Evolutionary conservation across 2,888 invertebrate genomes (phyloP).

Genomic region (Copidosoma aretas): DNA sequence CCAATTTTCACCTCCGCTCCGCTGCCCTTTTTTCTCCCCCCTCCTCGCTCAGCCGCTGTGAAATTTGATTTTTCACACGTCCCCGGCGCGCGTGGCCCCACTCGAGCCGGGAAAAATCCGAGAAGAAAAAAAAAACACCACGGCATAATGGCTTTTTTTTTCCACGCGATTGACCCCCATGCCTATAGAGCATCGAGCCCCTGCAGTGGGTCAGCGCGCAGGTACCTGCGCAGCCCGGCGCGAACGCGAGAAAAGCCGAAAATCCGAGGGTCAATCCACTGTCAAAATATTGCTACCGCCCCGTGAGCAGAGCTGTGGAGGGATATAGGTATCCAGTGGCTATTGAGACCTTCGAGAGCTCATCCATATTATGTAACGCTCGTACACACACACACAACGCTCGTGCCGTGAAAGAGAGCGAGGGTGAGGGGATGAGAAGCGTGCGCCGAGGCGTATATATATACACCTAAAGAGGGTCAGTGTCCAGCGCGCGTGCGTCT

Average conservation of each 20-base stretch:
- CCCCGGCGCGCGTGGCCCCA: constrained; percentile 8
- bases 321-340: neutral
- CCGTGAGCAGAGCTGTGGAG: constrained; percentile 16
- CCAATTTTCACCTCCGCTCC: neutral
- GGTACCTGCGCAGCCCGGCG: too few relatives aligned
- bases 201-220: neutral
- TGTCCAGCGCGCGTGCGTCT: constrained; percentile 40
- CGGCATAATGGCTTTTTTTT: neutral
- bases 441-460: neutral
- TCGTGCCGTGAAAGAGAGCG: neutral
- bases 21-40: neutral
- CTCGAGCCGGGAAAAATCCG: neutral
- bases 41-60: neutral
- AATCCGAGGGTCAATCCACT: constrained; percentile 42
- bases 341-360: neutral
- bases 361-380: constrained; percentile 13
- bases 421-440: constrained; percentile 11
- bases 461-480: constrained; percentile 47
- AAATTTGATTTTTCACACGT: constrained; percentile 21
- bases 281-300: constrained; percentile 54
- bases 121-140: neutral
- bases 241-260: neutral
- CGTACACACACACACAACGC: neutral
- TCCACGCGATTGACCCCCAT: neutral
- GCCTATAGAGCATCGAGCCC: neutral